These are phyloP conservation scores for Grus americana DNA, from an alignment of 2,113 vertebrate species.

Conservation along the genomic window DNA sequence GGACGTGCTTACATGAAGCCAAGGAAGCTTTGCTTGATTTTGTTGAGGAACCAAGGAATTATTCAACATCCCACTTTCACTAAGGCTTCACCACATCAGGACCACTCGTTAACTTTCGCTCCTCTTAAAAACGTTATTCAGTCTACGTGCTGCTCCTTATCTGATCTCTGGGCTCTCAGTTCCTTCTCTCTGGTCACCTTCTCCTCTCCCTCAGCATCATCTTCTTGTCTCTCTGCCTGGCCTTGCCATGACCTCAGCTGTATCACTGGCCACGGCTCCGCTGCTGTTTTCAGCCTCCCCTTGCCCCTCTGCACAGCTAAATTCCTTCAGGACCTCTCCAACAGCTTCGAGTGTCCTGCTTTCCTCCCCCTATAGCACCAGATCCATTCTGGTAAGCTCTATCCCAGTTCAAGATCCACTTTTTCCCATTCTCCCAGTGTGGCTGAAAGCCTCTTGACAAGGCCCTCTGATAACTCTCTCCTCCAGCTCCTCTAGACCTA, in stretches of 20 bases:
- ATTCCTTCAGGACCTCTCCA: background rate
- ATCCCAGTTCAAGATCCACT: background rate
- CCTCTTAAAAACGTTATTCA: slow-evolving; percentile 18
- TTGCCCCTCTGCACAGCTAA: background rate
- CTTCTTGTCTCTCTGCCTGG: background rate
- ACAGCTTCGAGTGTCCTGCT: background rate
- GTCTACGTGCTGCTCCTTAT: slow-evolving; percentile 28
- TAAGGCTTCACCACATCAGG: slow-evolving; percentile 36
- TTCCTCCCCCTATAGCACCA: background rate
- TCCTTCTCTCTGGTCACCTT: slow-evolving; percentile 48
- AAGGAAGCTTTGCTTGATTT: background rate
- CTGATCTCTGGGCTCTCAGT: slow-evolving; percentile 63
- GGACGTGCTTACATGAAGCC: background rate
- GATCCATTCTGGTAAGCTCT: background rate
- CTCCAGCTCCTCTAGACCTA: background rate
- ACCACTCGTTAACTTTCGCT: slow-evolving; percentile 56
- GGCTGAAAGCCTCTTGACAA: background rate
- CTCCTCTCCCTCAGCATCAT: background rate
- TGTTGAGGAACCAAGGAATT: slow-evolving; percentile 58
- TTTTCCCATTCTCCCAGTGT: background rate
- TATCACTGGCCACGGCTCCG: background rate
- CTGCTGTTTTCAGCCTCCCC: background rate
- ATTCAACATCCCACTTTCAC: slow-evolving; percentile 47
- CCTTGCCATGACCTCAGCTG: background rate
- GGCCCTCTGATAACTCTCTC: background rate